These are phyloP conservation scores for Holacanthus passer DNA, from an alignment of 2,113 vertebrate species.

Conservation along the genomic window DNA sequence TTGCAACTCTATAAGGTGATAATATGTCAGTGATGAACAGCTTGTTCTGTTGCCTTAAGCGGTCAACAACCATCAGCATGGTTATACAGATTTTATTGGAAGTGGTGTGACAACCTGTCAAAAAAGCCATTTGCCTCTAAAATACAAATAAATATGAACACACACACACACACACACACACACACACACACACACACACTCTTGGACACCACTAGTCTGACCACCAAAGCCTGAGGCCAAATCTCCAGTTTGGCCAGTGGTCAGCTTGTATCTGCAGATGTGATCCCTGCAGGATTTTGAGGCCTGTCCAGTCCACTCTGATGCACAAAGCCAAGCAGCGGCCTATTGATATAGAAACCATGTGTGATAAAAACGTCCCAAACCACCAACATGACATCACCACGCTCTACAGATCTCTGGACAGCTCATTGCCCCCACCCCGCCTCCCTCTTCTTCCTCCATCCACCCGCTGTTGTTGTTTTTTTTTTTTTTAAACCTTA, in stretches of 20 bases:
- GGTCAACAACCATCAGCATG: neutral
- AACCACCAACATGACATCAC: slow-evolving; percentile 67
- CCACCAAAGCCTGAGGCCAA: neutral
- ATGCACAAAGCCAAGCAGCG: slow-evolving; percentile 43
- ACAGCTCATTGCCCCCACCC: neutral
- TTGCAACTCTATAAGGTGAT: neutral
- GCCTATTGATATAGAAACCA: slow-evolving; percentile 67
- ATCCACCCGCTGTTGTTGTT: slow-evolving; percentile 6
- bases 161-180: neutral
- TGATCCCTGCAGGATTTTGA: slow-evolving; percentile 29
- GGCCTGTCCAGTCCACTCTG: slow-evolving; percentile 31
- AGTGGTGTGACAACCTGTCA: neutral
- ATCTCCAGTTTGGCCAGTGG: slow-evolving; percentile 17
- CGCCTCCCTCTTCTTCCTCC: neutral
- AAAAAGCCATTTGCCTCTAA: neutral
- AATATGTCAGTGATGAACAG: neutral
- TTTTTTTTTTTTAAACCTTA: slow-evolving; percentile 6
- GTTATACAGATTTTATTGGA: neutral
- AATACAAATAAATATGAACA: neutral
- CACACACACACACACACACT: neutral
- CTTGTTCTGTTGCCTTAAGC: neutral
- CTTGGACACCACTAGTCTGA: neutral
- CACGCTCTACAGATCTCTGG: slow-evolving; percentile 11
- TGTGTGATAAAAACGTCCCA: slow-evolving; percentile 69
- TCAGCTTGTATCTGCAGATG: slow-evolving; percentile 34